Conservation (phyloP, 2,113 vertebrate genomes). For the Pachypanchax playfairii region DNA sequence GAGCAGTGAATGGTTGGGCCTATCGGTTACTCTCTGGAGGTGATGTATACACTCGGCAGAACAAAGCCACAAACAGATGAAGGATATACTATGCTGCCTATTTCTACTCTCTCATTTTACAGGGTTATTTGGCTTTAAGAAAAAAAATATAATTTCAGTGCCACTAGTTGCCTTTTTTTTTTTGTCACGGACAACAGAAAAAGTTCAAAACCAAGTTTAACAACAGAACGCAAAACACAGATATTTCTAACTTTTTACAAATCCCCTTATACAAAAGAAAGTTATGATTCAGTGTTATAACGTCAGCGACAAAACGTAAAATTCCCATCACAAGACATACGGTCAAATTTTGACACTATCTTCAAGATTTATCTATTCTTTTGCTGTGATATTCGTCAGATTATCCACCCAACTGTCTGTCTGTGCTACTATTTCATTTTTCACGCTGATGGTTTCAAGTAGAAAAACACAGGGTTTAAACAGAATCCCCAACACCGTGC, state of each 20-base stretch:
- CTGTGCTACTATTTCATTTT: constrained; percentile 63
- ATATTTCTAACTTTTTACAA: constrained; percentile 11
- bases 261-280: constrained; percentile 40
- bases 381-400: constrained; percentile 66
- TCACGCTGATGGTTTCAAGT: constrained; percentile 65
- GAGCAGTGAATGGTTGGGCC: constrained; percentile 73
- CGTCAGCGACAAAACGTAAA: constrained; percentile 31
- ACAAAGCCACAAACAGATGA: constrained; percentile 82
- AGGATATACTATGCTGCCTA: constrained; percentile 61
- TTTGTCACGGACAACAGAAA: not conserved
- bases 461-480: constrained; percentile 76
- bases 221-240: not conserved
- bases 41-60: constrained; percentile 79
- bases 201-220: not conserved
- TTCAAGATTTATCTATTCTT: constrained; percentile 66
- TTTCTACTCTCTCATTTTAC: constrained; percentile 63
- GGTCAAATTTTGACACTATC: constrained; percentile 61
- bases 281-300: constrained; percentile 26
- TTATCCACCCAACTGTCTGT: constrained; percentile 68
- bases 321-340: constrained; percentile 34
- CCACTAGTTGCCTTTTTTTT: constrained; percentile 22
- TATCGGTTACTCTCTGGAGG: constrained; percentile 80
- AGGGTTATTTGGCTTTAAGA: constrained; percentile 52
- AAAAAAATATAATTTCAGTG: constrained; percentile 45
- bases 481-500: constrained; percentile 38